phyloP scores from a whole-genome alignment of 2,888 invertebrate genomes.

The Drosophila lacicola region DNA sequence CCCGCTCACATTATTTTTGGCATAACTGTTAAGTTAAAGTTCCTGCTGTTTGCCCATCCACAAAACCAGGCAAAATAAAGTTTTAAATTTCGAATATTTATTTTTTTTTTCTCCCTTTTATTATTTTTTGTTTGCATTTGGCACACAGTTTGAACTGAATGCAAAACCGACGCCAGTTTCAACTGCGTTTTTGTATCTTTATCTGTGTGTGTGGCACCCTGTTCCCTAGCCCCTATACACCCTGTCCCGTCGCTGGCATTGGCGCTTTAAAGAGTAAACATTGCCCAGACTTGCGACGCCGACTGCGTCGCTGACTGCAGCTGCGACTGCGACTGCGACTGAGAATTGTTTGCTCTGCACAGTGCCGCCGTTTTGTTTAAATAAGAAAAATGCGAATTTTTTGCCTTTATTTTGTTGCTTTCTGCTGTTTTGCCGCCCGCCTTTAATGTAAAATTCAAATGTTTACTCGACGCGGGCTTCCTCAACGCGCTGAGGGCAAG shows the following conservation, averaged over 20 bases:
- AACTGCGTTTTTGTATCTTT: conserved; percentile 69
- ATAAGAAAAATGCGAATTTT: conserved; percentile 72
- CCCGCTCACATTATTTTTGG: conserved; percentile 12
- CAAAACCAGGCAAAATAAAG: conserved; percentile 42
- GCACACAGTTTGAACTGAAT: conserved; percentile 66
- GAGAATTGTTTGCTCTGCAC: conserved; percentile 70
- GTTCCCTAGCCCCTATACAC: background rate
- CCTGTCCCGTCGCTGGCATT: conserved; percentile 54
- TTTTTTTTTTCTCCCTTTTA: conserved; percentile 30
- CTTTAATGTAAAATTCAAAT: conserved; percentile 81
- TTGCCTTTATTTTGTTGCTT: conserved; percentile 19
- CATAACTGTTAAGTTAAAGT: conserved; percentile 65
- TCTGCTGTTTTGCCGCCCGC: conserved; percentile 59
- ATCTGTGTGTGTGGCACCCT: conserved; percentile 33
- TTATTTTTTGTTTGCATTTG: conserved; percentile 68
- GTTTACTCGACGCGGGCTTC: conserved; percentile 74
- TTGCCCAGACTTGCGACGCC: conserved; percentile 30
- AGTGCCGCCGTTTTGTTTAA: conserved; percentile 79
- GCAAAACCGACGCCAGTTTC: conserved; percentile 64
- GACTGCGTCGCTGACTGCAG: conserved; percentile 21
- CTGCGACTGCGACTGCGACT: conserved; percentile 15
- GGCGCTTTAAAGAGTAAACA: conserved; percentile 75
- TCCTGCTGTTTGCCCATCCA: conserved; percentile 52
- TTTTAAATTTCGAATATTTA: conserved; percentile 66
- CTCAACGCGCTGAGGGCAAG: conserved; percentile 59